A percentile compares a stretch with the other conserved stretches of the same genome.
These are phyloP conservation scores for Phaonia tiefii DNA, from an alignment of 2,888 invertebrate genomes.

Conservation along the genomic window DNA sequence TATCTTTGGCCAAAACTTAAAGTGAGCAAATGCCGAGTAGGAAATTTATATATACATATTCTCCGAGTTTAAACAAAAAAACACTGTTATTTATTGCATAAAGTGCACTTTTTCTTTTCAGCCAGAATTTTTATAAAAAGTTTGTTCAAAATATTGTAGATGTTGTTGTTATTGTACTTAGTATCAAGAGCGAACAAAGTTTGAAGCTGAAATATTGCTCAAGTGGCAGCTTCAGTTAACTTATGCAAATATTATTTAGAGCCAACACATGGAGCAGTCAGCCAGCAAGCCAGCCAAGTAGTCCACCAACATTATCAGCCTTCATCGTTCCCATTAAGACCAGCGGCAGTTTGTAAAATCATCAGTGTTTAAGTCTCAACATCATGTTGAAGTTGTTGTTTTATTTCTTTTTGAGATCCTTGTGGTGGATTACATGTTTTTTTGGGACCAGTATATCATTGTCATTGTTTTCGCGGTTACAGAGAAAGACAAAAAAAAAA, in stretches of 20 bases:
- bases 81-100: constrained; percentile 45
- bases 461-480: constrained; percentile 18
- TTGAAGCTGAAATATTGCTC: constrained; percentile 17
- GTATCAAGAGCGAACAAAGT: neutral
- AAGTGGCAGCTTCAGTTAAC: constrained; percentile 25
- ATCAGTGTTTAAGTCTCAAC: constrained; percentile 7
- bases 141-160: neutral
- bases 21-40: neutral
- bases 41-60: constrained; percentile 7
- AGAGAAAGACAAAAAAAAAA: too few species aligned
- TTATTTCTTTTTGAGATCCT: neutral
- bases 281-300: neutral
- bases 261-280: neutral
- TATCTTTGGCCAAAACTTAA: constrained; percentile 5
- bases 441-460: neutral
- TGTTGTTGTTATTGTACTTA: neutral
- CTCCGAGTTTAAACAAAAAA: constrained; percentile 21
- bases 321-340: neutral
- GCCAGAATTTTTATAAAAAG: neutral
- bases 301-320: neutral
- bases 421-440: neutral
- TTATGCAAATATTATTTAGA: constrained; percentile 37
- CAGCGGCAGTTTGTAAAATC: neutral
- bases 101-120: constrained; percentile 40
- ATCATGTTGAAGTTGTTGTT: neutral